Evolutionary conservation across 2,888 invertebrate genomes (phyloP), one percentile per base, ranked within the genome.

Genomic region (Trissolcus brochymenae): DNA sequence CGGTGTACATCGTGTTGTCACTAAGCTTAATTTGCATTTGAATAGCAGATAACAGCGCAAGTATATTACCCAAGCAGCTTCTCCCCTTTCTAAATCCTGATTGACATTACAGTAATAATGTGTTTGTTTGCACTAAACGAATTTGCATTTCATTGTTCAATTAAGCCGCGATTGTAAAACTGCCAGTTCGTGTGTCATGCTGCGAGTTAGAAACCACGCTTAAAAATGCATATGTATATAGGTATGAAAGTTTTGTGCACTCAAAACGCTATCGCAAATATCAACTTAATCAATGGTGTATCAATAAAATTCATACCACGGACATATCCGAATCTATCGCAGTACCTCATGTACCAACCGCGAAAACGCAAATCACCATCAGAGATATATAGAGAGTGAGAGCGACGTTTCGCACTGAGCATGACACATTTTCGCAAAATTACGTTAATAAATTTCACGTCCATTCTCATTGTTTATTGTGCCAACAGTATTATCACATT

Each of bases 71-170:
- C 64, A 62, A 72, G 76, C 67, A 67, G 72, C 72, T 67, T 76
- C 72, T 76, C 67, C 72, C 72, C 67, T 76, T 76, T 72, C 72
- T 72, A 77, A 77, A 77, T 77, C 76, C 76, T 77, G 76, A 77
- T 77, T 77, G 72, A 77, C 76, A 77, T 77, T 77, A 64, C 57
- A 41, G 76, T 67, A 77, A 77, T 77, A 77, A 72, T 77, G 66
- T 77, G 67, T 72, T 77, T 72, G 72, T 77, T 77, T 77, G 72
- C 62, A 43, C 62, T 71, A 71, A 71, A 76, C 67, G 76, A 75
- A 70, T 75, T 70, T 70, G 75, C 75, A 75, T 75, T 75, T 75
- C 75, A 75, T 75, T 75, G 70, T 75, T 75, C 65, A 65, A 70
- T 70, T 75, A 70, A 57, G 64, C 40, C 55, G 13, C 16, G 29